phyloP scores from a whole-genome alignment of 2,797 vertebrate species.

The Anguilla obscura region DNA sequence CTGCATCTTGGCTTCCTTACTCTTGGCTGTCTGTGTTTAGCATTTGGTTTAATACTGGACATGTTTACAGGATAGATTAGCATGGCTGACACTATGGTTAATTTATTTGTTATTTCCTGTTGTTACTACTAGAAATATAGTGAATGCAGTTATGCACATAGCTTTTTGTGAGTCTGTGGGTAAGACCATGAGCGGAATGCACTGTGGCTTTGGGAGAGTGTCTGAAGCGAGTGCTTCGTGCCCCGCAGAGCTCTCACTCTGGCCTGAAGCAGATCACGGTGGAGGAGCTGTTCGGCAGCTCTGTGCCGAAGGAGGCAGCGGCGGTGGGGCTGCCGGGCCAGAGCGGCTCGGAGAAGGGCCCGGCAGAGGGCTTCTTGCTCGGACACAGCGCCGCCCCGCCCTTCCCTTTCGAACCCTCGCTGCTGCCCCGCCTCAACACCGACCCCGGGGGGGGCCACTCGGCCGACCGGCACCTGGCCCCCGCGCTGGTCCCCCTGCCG shows the following conservation, averaged over 20 bases:
- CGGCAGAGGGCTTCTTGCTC: conserved; percentile 64
- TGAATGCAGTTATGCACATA: neutral
- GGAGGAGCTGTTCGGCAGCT: conserved; percentile 93
- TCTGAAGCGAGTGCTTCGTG: neutral
- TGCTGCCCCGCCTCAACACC: conserved; percentile 65
- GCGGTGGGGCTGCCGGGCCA: conserved; percentile 61
- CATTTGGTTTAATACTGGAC: neutral
- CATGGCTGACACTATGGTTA: neutral
- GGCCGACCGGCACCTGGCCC: conserved; percentile 66
- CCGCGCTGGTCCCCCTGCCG: conserved; percentile 72
- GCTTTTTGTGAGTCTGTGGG: neutral
- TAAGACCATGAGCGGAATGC: neutral
- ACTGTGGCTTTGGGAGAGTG: neutral
- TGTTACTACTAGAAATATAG: neutral
- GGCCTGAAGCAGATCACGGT: conserved; percentile 94
- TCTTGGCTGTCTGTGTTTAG: neutral
- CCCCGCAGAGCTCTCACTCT: conserved; percentile 73
- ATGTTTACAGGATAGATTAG: neutral
- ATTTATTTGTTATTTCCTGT: neutral
- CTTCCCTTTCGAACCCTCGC: conserved; percentile 74
- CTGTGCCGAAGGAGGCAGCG: conserved; percentile 84
- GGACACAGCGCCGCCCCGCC: conserved; percentile 71
- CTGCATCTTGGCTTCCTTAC: neutral
- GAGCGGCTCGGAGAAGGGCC: conserved; percentile 67
- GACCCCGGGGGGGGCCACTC: conserved; percentile 65